These are phyloP conservation scores for Onthophagus sagittarius DNA, from an alignment of 2,888 invertebrate species.

Conservation along the genomic window DNA sequence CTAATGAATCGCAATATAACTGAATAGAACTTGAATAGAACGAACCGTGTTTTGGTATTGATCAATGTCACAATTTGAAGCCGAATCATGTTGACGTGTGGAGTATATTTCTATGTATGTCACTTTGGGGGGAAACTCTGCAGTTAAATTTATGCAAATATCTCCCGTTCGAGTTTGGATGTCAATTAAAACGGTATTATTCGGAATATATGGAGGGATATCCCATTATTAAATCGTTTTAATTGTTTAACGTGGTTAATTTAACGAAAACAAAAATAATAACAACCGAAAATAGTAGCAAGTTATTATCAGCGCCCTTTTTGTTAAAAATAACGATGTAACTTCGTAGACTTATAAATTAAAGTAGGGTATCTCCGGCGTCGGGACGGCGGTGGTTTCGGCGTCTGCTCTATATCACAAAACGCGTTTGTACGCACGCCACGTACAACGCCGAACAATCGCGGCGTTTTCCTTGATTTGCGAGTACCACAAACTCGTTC, in stretches of 20 bases:
- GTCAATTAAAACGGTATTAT: neutral
- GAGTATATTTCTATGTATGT: neutral
- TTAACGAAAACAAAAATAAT: too few species aligned
- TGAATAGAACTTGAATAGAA: too few species aligned
- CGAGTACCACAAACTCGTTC: slow-evolving; percentile 25
- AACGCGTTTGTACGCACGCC: neutral
- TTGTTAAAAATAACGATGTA: neutral
- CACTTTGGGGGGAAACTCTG: neutral
- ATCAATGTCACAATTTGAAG: neutral
- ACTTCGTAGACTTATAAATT: slow-evolving; percentile 1
- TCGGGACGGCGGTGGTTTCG: neutral
- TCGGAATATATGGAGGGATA: neutral
- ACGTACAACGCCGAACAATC: neutral
- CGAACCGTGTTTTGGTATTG: neutral
- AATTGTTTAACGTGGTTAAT: too few species aligned
- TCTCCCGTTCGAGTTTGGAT: neutral
- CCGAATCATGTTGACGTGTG: neutral
- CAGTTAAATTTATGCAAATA: neutral
- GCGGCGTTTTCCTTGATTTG: slow-evolving; percentile 29
- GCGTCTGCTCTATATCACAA: neutral
- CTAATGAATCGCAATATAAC: neutral
- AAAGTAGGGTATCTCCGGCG: neutral
- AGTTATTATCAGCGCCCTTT: neutral
- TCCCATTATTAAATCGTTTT: too few species aligned
- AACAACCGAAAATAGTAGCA: too few species aligned